Evolutionary conservation across 2,113 vertebrate species (phyloP), one percentile per base, ranked within the genome.

Genomic region (Monarcha castaneiventris): DNA sequence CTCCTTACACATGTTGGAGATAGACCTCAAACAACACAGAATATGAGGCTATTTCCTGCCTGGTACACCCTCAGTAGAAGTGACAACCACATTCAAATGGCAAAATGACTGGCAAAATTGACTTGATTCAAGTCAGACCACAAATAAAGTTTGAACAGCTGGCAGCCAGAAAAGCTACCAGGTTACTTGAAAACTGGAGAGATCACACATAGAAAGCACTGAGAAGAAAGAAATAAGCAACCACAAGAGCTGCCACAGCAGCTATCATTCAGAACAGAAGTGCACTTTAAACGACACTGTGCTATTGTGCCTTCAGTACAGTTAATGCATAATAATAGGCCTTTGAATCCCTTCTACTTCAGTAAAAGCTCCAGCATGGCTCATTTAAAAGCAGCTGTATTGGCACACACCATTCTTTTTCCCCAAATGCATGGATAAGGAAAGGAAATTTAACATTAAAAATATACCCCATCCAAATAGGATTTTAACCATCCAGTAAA

Each of bases 351-450:
- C 59, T 96, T 79, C 78, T 66, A 66, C 72, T 94, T 71, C 48
- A 80, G 78, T 71, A 71, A 80, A 89, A 89, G 81, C 84, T 80
- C 62, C 84, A 71, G 18, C 10, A 76, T 10, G 35, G 75, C 35
- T 96, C 35, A 80, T 92, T 84, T 87, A 79, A 96, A 89, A 94
- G 44, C 74, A 92, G 75, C 55, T 79, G 48, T 74, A 85, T 55
- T 85, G 90, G 75, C 67, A 91, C 67, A 90, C 1, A 9, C 8
- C n/a, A 64, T 84, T 63, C 35, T 79, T 87, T 82, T 48, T 17
- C 12, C 21, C 11, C 26, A 85, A 63, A 76, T 51, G 35, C 27
- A 67, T 5, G 30, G 63, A 85, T 91, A 93, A 83, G 10, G 23
- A 94, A 91, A 87, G 1, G 0, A 85, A 73, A 83, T 56, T 41